Base-by-base conservation (phyloP, 2,113 vertebrate species). In the Psilopsiagon aymara region DNA sequence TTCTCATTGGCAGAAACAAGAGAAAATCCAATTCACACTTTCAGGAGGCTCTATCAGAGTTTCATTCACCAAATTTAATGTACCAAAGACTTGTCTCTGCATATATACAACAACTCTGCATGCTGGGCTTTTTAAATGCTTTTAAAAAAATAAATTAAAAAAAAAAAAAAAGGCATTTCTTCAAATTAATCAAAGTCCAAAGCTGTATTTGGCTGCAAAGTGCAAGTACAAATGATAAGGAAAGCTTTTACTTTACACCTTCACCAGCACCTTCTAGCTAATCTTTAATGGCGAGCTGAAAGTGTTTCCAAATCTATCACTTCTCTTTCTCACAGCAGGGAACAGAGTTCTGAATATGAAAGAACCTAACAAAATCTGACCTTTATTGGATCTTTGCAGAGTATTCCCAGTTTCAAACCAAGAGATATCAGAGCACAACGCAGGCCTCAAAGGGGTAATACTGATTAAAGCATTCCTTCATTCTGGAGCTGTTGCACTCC, bases 361-460 rank as follows among this genome's bases (percentile, higher is more conserved):
- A 93, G 60, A 49, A 43, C 92, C 89, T 77, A 24, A 73, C 75
- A 70, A 92, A 76, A 87, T 85, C 95, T 79, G 95, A 94, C 95
- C 92, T 80, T 95, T 85, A 69, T 20, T 16, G 27, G 31, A 55
- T 76, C 90, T 96, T 88, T 79, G 90, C 94, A 93, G 62, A 95
- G 59, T 81, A 86, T 69, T 83, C 59, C 95, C 73, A 9, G 75
- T 95, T 97, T 94, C 96, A 95, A 92, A 94, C 88, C 82, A 15
- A 41, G 55, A 87, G 71, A 64, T 94, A 95, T 91, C 94, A 95
- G 91, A 97, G 89, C 63, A 2, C 88, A 70, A 46, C 4, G 1
- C 0, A 2, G 86, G 67, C 79, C 94, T 97, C 94, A 92, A 95
- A 95, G 97, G 95, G 57, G 17, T 69, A 52, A 86, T 31, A 52